Conservation (phyloP, 1,140 invertebrate species). For the Temnothorax longispinosus region DNA sequence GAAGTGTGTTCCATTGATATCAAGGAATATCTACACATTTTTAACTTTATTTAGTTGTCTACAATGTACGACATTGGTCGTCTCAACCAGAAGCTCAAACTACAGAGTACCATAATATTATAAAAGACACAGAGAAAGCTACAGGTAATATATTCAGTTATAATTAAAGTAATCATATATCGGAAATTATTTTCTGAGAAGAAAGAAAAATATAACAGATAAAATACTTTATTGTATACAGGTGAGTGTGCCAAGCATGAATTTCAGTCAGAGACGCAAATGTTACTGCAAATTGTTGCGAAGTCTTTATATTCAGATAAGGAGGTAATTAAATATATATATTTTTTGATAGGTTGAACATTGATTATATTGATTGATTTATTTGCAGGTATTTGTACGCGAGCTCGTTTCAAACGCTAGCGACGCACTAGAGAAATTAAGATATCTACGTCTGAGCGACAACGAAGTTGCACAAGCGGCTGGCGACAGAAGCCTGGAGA, state of each 20-base stretch:
- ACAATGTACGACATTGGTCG: slow-evolving; percentile 72
- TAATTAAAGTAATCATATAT: background rate
- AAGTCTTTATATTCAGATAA: slow-evolving; percentile 99
- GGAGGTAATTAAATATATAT: slow-evolving; percentile 89
- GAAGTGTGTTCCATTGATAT: background rate
- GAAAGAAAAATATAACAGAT: slow-evolving; percentile 7
- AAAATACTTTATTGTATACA: slow-evolving; percentile 66
- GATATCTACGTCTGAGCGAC: slow-evolving; percentile 90
- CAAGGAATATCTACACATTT: background rate
- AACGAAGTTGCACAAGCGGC: slow-evolving; percentile 80
- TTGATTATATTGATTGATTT: slow-evolving; percentile 13
- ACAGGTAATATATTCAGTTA: slow-evolving; percentile 83
- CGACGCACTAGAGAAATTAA: slow-evolving; percentile 97
- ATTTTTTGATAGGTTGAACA: background rate
- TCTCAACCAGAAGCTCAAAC: slow-evolving; percentile 77
- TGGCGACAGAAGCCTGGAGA: slow-evolving; percentile 91
- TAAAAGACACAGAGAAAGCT: slow-evolving; percentile 86
- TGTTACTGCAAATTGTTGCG: slow-evolving; percentile 98
- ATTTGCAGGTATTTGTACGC: slow-evolving; percentile 94
- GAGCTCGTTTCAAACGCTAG: slow-evolving; percentile 98
- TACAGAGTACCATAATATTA: slow-evolving; percentile 85
- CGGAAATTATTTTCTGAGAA: background rate
- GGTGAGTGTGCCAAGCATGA: slow-evolving; percentile 89
- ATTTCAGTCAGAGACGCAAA: slow-evolving; percentile 98
- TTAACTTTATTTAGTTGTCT: slow-evolving; percentile 61